Conservation (phyloP, 53 echinoderm and acorn worm species). For the Luidia sarsii region DNA sequence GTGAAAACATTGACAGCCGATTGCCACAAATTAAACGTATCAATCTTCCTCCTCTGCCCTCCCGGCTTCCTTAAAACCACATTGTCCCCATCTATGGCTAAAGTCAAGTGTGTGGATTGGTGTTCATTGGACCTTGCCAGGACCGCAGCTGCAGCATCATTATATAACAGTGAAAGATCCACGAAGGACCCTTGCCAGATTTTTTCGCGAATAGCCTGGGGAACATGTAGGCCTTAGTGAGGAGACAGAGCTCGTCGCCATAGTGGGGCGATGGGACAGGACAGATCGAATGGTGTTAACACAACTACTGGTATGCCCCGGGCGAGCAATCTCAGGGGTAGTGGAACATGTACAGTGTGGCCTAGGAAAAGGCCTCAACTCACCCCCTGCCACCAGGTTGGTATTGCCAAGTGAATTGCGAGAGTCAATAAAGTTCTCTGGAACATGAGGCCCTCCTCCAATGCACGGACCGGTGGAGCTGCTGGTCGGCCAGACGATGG, state of each 20-base stretch:
- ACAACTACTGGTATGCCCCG: not conserved
- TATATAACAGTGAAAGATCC: not conserved
- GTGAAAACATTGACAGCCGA: constrained; percentile 28
- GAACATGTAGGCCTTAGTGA: not conserved
- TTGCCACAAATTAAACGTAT: constrained; percentile 38
- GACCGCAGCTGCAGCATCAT: not conserved
- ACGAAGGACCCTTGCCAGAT: not conserved
- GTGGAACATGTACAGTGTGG: too few relatives aligned
- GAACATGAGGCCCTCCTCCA: too few relatives aligned
- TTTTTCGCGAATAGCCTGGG: not conserved
- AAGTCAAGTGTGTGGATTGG: not conserved
- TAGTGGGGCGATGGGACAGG: not conserved
- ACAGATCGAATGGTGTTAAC: not conserved
- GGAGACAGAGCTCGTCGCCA: not conserved
- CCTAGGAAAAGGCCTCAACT: too few relatives aligned
- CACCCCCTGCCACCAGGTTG: too few relatives aligned
- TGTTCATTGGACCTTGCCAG: not conserved
- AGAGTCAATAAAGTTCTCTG: too few relatives aligned
- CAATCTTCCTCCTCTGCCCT: not conserved
- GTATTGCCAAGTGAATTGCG: too few relatives aligned
- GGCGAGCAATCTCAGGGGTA: not conserved
- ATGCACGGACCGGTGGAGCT: too few relatives aligned
- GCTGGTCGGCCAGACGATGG: too few relatives aligned
- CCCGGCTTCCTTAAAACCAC: not conserved
- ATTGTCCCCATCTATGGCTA: not conserved